Evolutionary conservation across 2,113 vertebrate species (phyloP).

Genomic region (Rattus norvegicus): DNA sequence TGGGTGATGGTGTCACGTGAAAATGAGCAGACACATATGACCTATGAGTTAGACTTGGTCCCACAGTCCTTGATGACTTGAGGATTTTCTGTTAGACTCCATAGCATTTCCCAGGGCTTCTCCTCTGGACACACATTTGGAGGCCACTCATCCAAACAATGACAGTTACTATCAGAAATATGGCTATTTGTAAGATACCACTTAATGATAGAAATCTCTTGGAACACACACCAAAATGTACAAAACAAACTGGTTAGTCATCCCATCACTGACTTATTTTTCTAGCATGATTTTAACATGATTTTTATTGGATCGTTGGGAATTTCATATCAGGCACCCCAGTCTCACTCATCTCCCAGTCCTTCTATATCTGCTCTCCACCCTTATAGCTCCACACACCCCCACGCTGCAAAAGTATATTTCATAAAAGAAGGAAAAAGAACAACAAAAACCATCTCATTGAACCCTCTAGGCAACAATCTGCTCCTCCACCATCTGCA

Average conservation of each 20-base stretch:
- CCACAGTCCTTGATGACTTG: neutral
- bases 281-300: neutral
- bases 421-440: neutral
- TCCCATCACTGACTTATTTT: constrained; percentile 1
- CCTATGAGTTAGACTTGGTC: neutral
- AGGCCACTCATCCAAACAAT: neutral
- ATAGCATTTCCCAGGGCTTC: neutral
- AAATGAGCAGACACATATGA: neutral
- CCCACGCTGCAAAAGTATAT: neutral
- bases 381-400: neutral
- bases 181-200: neutral
- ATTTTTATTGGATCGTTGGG: neutral
- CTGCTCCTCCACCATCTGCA: neutral
- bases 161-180: neutral
- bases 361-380: neutral
- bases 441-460: neutral
- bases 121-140: neutral
- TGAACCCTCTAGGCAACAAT: neutral
- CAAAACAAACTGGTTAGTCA: neutral
- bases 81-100: neutral
- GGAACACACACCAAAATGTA: neutral
- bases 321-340: neutral
- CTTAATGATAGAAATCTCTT: neutral
- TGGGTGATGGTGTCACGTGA: neutral
- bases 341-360: neutral